phyloP scores from a whole-genome alignment of 1,140 invertebrate genomes.

The Lordiphosa collinella region DNA sequence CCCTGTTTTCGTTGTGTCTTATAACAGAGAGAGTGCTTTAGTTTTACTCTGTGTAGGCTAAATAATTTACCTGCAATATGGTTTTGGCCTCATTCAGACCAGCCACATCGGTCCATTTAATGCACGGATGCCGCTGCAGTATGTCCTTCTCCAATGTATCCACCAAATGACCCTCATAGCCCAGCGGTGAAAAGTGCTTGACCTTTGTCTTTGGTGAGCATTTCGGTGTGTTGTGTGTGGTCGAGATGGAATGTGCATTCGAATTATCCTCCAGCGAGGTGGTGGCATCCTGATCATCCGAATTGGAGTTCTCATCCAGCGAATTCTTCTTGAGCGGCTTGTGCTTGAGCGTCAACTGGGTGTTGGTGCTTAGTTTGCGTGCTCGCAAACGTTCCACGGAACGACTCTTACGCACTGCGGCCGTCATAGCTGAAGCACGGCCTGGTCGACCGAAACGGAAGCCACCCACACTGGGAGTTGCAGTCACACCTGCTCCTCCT shows the following conservation, averaged over 20 bases:
- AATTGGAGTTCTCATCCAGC: conserved; percentile 75
- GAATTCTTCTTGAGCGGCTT: conserved; percentile 71
- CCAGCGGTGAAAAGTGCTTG: conserved; percentile 86
- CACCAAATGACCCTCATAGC: conserved; percentile 89
- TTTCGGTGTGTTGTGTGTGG: conserved; percentile 61
- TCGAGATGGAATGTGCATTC: conserved; percentile 52
- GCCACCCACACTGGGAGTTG: conserved; percentile 23
- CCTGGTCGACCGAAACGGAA: conserved; percentile 52
- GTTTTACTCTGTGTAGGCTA: too few relatives aligned
- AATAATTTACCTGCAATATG: conserved; percentile 83
- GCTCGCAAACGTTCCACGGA: conserved; percentile 81
- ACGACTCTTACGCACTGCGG: conserved; percentile 80
- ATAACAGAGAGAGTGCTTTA: too few relatives aligned
- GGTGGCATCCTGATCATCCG: conserved; percentile 77
- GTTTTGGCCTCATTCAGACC: conserved; percentile 97
- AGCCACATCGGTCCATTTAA: conserved; percentile 98
- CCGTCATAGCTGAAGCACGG: conserved; percentile 52
- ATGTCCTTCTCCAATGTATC: conserved; percentile 95
- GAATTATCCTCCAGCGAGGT: conserved; percentile 78
- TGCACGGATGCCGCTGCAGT: conserved; percentile 96
- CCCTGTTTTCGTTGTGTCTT: too few relatives aligned
- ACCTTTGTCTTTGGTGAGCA: conserved; percentile 80
- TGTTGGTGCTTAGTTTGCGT: conserved; percentile 64
- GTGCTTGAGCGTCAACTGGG: conserved; percentile 62
- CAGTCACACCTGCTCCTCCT: conserved; percentile 12